Evolutionary conservation across 2,113 vertebrate species (phyloP), one percentile per base, ranked within the genome.

Genomic region (Corythornis vintsioides): DNA sequence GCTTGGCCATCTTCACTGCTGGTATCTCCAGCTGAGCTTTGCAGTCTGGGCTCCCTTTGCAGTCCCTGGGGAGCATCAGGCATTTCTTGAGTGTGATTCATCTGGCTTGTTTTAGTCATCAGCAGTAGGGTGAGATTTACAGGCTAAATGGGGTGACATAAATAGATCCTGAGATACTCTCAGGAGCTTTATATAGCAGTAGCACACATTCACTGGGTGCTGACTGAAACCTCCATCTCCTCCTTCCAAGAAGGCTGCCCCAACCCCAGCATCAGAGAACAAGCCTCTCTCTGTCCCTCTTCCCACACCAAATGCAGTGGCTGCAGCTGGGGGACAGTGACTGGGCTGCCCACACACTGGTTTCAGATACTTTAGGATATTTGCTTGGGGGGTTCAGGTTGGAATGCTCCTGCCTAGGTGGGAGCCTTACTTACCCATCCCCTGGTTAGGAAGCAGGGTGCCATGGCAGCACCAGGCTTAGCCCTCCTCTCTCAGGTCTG

Each of bases 1-100:
- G 31, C 90, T 84, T 70, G 75, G 48, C n/a, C 65, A 48, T 89
- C 67, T 66, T 89, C 47, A 29, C 10, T 67, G 43, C 47, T 94
- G 83, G 56, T 61, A 66, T 89, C 55, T 73, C 52, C 40, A 80
- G 85, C 75, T 95, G 75, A 94, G 75, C 65, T 81, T 86, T 88
- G n/a, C 40, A 83, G 56, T 52, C 48, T 48, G 45, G 60, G 72
- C 40, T 92, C 53, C 38, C 90, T 74, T 94, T 89, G 47, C 31
- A 83, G 45, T 21, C 43, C 38, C 56, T 70, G 59, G 52, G 65
- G 64, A 90, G 83, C 91, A 92, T 52, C 3, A 13, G 85, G 60
- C 86, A 86, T 95, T 95, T 96, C 92, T 92, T 3, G 8, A 95
- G 88, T 55, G 79, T 95, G 95, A 96, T 95, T 95, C 95, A 93